Percentiles rank a stretch among this genome's conserved stretches.
phyloP scores from a whole-genome alignment of 1,140 invertebrate genomes.

The Pseudomyrmex pallidus region DNA sequence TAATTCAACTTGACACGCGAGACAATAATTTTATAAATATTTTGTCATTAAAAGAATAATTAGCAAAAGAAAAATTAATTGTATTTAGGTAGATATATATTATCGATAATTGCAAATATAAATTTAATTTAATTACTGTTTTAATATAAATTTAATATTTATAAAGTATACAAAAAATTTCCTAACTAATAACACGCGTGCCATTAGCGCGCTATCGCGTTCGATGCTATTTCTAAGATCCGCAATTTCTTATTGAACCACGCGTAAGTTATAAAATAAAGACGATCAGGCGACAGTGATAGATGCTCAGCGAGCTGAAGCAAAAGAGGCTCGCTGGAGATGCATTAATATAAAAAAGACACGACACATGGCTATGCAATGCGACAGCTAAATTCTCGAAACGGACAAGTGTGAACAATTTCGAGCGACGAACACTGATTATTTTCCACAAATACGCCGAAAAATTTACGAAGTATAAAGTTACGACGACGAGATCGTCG shows the following conservation, averaged over 20 bases:
- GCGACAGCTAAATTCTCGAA: conserved; percentile 19
- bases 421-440: conserved; percentile 26
- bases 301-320: conserved; percentile 16
- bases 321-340: conserved; percentile 13
- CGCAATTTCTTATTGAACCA: conserved; percentile 58
- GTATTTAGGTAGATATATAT: neutral
- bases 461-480: conserved; percentile 26
- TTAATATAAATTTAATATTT: too few species aligned
- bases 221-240: conserved; percentile 62
- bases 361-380: too few species aligned
- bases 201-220: conserved; percentile 15
- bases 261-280: conserved; percentile 65
- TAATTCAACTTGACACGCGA: conserved; percentile 15
- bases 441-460: conserved; percentile 41
- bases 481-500: neutral
- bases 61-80: conserved; percentile 18
- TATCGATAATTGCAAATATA: neutral
- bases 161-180: too few species aligned
- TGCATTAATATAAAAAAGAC: conserved; percentile 41
- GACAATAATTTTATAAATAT: neutral
- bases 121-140: too few species aligned
- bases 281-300: conserved; percentile 68
- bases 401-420: conserved; percentile 37
- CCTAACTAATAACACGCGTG: neutral
- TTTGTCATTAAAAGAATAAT: conserved; percentile 6